Conservation (phyloP, 2,797 vertebrate species). For the Coendou prehensilis region DNA sequence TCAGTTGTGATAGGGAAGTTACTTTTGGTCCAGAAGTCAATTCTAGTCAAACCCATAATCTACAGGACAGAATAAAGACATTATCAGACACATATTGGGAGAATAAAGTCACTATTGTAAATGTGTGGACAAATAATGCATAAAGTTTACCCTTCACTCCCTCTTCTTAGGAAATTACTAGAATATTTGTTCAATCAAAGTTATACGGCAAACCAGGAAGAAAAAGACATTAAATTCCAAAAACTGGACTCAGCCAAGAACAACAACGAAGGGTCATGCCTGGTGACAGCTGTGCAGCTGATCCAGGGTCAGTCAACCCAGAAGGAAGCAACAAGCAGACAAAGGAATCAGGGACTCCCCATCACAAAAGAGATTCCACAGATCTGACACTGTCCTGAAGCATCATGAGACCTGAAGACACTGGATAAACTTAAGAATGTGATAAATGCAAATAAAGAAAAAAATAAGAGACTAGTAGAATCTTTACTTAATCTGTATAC, state of each 20-base stretch:
- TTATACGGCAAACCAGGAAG: conserved; percentile 33
- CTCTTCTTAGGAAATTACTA: conserved; percentile 40
- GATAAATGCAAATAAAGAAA: background rate
- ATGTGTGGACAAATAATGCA: background rate
- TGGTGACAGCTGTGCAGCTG: background rate
- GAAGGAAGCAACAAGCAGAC: background rate
- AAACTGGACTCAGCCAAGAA: conserved; percentile 17
- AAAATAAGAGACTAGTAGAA: background rate
- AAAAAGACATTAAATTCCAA: conserved; percentile 35
- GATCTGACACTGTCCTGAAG: background rate
- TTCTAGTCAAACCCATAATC: background rate
- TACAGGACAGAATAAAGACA: conserved; percentile 17
- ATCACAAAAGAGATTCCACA: background rate
- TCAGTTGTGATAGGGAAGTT: background rate
- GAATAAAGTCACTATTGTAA: conserved; percentile 27
- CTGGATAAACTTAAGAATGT: background rate
- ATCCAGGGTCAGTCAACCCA: background rate
- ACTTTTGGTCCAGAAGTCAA: conserved; percentile 41
- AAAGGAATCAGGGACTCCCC: background rate
- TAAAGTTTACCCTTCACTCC: conserved; percentile 30
- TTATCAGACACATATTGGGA: background rate
- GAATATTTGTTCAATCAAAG: conserved; percentile 34
- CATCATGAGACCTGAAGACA: background rate
- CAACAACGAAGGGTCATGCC: background rate
- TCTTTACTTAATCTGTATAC: background rate